Conservation (phyloP, 2,797 vertebrate species). For the Enteromius trimaculatus region DNA sequence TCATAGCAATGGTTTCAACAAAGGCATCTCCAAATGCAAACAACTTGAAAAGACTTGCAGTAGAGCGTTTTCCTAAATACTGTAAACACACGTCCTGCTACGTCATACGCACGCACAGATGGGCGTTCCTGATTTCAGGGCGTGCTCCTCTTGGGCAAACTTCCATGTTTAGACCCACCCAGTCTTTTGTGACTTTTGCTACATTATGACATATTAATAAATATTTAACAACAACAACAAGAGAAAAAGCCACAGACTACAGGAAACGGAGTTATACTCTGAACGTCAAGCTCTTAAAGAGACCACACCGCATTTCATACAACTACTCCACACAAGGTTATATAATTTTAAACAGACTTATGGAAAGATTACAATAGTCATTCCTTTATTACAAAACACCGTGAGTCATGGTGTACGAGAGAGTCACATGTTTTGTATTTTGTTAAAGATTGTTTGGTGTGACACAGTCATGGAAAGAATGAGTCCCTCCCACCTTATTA, state of each 20-base stretch:
- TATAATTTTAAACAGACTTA: background rate
- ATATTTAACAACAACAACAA: background rate
- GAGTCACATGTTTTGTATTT: slow-evolving; percentile 24
- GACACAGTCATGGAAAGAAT: slow-evolving; percentile 34
- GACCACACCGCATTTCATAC: background rate
- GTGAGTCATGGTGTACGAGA: slow-evolving; percentile 1
- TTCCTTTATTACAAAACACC: slow-evolving; percentile 4
- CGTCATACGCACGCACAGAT: background rate
- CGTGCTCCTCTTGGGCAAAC: background rate
- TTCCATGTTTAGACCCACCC: background rate
- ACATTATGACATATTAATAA: background rate
- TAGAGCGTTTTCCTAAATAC: background rate
- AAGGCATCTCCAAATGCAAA: too few species aligned
- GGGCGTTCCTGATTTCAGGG: slow-evolving; percentile 10
- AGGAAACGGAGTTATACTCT: background rate
- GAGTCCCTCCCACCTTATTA: slow-evolving; percentile 37
- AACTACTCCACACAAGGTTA: background rate
- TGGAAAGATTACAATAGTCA: background rate
- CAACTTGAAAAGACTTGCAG: too few species aligned
- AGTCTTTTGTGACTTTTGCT: background rate
- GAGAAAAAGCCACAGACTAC: background rate
- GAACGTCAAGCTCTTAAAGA: background rate
- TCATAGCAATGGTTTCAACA: too few species aligned
- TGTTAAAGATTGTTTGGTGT: slow-evolving; percentile 36
- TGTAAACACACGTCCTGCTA: background rate